Conservation (phyloP, 2,797 vertebrate species). For the Cyclura pinguis region DNA sequence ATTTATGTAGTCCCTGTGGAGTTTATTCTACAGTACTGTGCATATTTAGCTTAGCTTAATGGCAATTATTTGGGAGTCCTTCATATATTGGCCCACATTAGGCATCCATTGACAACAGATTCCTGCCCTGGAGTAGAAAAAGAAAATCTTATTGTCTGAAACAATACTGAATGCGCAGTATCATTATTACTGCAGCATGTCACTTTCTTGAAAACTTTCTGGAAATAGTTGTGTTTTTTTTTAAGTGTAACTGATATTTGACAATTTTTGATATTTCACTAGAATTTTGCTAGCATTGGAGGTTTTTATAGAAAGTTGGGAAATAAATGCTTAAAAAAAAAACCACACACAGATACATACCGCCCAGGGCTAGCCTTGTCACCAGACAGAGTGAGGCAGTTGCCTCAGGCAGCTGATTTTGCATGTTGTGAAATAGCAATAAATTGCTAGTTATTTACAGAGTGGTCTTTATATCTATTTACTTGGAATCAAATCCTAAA, state of each 20-base stretch:
- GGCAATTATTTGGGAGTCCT: neutral
- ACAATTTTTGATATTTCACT: neutral
- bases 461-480: too few relatives aligned
- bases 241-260: neutral
- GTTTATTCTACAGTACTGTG: neutral
- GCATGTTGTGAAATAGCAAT: too few relatives aligned
- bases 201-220: neutral
- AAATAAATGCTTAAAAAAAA: neutral
- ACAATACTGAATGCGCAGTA: neutral
- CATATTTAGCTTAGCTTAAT: neutral
- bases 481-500: neutral
- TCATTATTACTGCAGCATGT: neutral
- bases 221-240: too few relatives aligned
- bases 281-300: neutral
- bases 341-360: neutral
- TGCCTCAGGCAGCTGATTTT: too few relatives aligned
- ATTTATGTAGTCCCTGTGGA: neutral
- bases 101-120: neutral
- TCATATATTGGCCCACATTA: neutral
- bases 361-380: neutral
- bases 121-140: neutral
- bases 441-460: too few relatives aligned
- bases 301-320: neutral
- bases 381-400: neutral
- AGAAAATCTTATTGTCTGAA: neutral